Base-by-base conservation (phyloP, 1,140 invertebrate genomes). In the Temnothorax longispinosus region DNA sequence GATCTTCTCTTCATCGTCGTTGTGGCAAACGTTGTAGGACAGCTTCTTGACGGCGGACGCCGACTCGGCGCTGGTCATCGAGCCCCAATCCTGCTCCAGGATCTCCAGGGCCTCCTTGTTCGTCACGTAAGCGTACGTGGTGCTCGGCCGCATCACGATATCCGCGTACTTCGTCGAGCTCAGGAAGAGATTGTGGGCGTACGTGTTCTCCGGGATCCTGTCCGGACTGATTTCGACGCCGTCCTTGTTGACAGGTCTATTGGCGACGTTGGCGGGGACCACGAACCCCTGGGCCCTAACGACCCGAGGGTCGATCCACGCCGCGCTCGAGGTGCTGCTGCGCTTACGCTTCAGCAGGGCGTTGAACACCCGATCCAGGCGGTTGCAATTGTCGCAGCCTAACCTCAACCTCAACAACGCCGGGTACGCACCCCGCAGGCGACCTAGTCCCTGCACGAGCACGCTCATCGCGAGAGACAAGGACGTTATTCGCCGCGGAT, bases 21-120 rank as follows among this genome's bases (percentile, higher is more conserved):
- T 76, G 11, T 41, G 4, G 50, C 18, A 50, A 44, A 85, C 67
- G n/a, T 90, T 82, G 47, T 82, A 89, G 6, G 89, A 91, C 2
- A 93, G 38, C 1, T 60, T 74, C 41, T 88, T 84, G 18, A 93
- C 69, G 35, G 81, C 85, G 6, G 88, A 41, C 1, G 92, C 13
- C 1, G 88, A 67, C 41, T 91, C 88, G 18, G n/a, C 3, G 2
- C 65, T 44, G 1, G 21, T 87, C 41, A 65, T 87, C 15, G 44
- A 52, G 10, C 8, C 52, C 89, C 89, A 92, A 38, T 88, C 44
- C 38, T 88, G 67, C 0, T 75, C 6, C 32, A 92, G 18, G 3
- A 89, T 67, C 27, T 62, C 11, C 15, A 86, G 3, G 6, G 85
- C 44, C 7, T 87, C 41, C 0, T 87, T 54, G 10, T 85, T 87